phyloP scores from a whole-genome alignment of 1,140 invertebrate genomes.

The Charaxes varanes region DNA sequence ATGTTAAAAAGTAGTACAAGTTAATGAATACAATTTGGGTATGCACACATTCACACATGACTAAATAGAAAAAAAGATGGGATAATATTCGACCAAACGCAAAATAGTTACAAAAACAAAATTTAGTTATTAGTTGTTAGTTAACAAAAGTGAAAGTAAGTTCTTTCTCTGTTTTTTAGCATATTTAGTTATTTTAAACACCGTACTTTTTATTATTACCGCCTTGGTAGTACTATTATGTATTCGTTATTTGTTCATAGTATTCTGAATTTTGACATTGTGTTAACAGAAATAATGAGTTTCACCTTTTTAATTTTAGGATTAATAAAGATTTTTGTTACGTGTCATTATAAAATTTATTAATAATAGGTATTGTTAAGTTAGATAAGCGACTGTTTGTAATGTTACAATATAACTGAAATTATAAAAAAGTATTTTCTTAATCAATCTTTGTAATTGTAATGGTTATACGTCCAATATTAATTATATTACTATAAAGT shows the following conservation, averaged over 20 bases:
- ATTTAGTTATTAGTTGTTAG: too few relatives aligned
- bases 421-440: slow-evolving; percentile 54
- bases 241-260: slow-evolving; percentile 2
- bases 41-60: too few relatives aligned
- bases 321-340: slow-evolving; percentile 36
- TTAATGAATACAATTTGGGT: too few relatives aligned
- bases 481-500: slow-evolving; percentile 26
- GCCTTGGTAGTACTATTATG: background rate
- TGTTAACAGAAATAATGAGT: slow-evolving; percentile 6
- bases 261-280: slow-evolving; percentile 6
- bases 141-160: too few relatives aligned
- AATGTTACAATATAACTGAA: slow-evolving; percentile 45
- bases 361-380: slow-evolving; percentile 36
- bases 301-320: slow-evolving; percentile 6
- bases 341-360: slow-evolving; percentile 22
- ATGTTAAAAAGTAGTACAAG: too few relatives aligned
- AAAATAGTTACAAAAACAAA: too few relatives aligned
- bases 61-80: too few relatives aligned
- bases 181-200: slow-evolving; percentile 1
- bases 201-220: slow-evolving; percentile 1
- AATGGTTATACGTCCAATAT: slow-evolving; percentile 44
- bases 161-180: too few relatives aligned
- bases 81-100: too few relatives aligned
- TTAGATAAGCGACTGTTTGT: slow-evolving; percentile 61
- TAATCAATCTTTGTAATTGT: slow-evolving; percentile 43